Conservation (phyloP, 2,113 vertebrate genomes). For the Hemiprocne comata region DNA sequence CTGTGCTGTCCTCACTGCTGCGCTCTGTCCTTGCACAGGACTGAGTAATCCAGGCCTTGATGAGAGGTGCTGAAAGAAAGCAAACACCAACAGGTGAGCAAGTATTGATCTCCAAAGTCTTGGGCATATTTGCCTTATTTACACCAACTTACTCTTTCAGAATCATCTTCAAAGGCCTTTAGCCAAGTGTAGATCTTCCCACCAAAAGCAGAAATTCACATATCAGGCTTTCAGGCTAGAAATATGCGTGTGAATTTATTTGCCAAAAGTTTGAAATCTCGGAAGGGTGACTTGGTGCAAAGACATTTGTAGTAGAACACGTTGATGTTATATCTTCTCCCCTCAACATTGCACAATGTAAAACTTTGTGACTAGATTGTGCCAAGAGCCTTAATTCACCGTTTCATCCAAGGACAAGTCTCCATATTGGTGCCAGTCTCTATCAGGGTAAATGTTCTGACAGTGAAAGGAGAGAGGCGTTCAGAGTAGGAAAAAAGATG, state of each 20-base stretch:
- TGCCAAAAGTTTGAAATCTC: not conserved
- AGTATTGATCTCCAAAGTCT: not conserved
- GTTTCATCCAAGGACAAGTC: not conserved
- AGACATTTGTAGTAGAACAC: not conserved
- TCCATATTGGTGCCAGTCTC: not conserved
- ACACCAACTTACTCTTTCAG: not conserved
- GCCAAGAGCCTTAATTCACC: not conserved
- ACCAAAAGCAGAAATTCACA: not conserved
- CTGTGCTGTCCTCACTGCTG: not conserved
- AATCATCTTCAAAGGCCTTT: not conserved
- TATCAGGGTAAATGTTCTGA: not conserved
- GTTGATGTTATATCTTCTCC: not conserved
- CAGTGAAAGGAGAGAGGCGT: slow-evolving; percentile 19
- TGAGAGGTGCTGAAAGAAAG: not conserved
- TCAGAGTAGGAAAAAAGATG: slow-evolving; percentile 34
- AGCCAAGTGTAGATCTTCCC: not conserved
- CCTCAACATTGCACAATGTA: not conserved
- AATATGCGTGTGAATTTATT: not conserved
- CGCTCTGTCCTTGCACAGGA: not conserved
- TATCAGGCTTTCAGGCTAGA: not conserved
- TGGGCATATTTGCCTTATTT: not conserved
- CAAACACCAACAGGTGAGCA: not conserved
- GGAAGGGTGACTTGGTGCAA: slow-evolving; percentile 6
- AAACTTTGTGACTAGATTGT: not conserved
- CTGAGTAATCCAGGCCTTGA: not conserved